phyloP scores from a whole-genome alignment of 2,888 invertebrate genomes.

The Octonoba sinensis region DNA sequence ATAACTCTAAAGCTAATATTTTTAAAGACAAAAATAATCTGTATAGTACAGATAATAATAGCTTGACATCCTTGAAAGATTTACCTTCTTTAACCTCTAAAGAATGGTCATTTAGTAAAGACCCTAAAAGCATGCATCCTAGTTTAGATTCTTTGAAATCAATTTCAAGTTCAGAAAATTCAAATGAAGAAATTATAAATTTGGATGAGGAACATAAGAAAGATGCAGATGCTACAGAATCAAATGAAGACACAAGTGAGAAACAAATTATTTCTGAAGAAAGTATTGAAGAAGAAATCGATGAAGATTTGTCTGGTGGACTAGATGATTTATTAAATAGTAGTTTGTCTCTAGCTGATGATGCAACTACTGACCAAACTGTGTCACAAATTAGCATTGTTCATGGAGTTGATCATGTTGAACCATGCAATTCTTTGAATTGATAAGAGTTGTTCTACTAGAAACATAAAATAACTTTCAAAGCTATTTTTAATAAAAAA shows the following conservation, averaged over 20 bases:
- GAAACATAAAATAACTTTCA: neutral
- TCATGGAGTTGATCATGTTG: constrained; percentile 64
- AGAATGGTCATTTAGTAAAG: constrained; percentile 27
- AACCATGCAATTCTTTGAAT: constrained; percentile 36
- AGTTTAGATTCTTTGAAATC: constrained; percentile 28
- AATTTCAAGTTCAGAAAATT: neutral
- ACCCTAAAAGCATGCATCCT: constrained; percentile 1
- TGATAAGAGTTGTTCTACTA: neutral
- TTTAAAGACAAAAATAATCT: neutral
- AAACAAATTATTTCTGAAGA: constrained; percentile 50
- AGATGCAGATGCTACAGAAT: constrained; percentile 14
- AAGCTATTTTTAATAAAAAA: neutral
- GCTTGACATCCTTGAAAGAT: constrained; percentile 29
- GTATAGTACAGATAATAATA: constrained; percentile 13
- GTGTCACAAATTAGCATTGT: constrained; percentile 64
- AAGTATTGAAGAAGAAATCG: constrained; percentile 59
- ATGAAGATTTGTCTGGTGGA: constrained; percentile 50
- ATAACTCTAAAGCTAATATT: neutral
- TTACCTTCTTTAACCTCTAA: constrained; percentile 35
- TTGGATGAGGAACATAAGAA: neutral
- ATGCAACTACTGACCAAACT: constrained; percentile 63
- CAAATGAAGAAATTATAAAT: constrained; percentile 8
- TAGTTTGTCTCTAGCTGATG: constrained; percentile 59
- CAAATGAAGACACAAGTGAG: constrained; percentile 41
- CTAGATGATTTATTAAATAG: constrained; percentile 62